A percentile compares a stretch with the other conserved stretches of the same genome.
Conservation (phyloP, 2,113 vertebrate genomes). For the Leptobrachium ailaonicum region DNA sequence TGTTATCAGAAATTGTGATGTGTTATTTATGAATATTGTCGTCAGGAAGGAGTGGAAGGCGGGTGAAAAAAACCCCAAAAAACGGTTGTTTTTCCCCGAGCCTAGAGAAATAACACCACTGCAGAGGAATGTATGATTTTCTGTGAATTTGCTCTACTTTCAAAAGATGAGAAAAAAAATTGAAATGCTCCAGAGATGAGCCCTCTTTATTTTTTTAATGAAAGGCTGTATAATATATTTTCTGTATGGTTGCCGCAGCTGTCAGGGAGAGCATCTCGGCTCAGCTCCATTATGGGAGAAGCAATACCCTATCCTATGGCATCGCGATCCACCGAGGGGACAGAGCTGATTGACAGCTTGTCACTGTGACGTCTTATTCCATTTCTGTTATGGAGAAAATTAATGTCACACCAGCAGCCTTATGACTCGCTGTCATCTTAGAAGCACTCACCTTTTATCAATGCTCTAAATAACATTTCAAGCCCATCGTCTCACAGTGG, state of each 20-base stretch:
- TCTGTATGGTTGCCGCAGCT: constrained; percentile 82
- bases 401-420: constrained; percentile 92
- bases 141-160: constrained; percentile 77
- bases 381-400: constrained; percentile 95
- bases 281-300: constrained; percentile 82
- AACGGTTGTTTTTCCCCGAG: constrained; percentile 68
- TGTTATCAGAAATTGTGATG: constrained; percentile 71
- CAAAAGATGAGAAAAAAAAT: constrained; percentile 77
- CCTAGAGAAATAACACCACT: constrained; percentile 61
- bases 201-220: constrained; percentile 87
- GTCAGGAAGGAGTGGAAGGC: constrained; percentile 46
- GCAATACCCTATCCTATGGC: constrained; percentile 77
- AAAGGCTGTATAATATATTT: constrained; percentile 91
- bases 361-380: constrained; percentile 94
- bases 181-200: constrained; percentile 84
- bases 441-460: constrained; percentile 97
- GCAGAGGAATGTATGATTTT: constrained; percentile 80
- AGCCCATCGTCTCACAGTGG: constrained; percentile 87
- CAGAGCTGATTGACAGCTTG: constrained; percentile 89
- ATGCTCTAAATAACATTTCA: constrained; percentile 91
- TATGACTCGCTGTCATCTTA: constrained; percentile 95
- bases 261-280: constrained; percentile 78
- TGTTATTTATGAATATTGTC: constrained; percentile 83
- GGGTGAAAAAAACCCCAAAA: background rate
- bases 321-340: constrained; percentile 76